Base-by-base conservation (phyloP, 1,140 invertebrate genomes). In the Monomorium pharaonis region DNA sequence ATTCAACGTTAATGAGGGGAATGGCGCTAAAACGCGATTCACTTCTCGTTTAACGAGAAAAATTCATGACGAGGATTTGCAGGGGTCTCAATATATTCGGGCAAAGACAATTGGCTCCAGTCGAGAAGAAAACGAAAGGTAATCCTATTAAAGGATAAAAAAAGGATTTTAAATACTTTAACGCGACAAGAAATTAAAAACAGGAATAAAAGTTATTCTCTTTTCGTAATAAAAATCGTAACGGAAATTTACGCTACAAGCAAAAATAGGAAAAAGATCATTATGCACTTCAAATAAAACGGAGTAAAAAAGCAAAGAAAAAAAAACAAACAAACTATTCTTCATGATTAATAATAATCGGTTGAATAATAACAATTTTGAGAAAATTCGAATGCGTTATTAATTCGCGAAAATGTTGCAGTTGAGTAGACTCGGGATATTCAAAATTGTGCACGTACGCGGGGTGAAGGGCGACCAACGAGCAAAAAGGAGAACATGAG, bases 51-150 rank as follows among this genome's bases (percentile, higher is more conserved):
- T 37, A 84, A 83, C 30, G 78, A 69, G 77, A 88, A 87, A 88
- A 88, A 88, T 88, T 70, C 85, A 56, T 14, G 77, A 72, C 1
- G 77, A 63, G 54, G 2, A 37, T 81, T 84, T 81, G 37, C 72
- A 62, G 54, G 49, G 54, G 49, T 47, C 84, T 81, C 72, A 58
- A 85, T 77, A 54, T 65, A 70, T 54, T 75, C 44, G 42, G 33
- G 14, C 42, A 60, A 81, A 47, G 58, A 78, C 74, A 85, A 87
- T 88, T 69, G 49, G 18, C 62, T 76, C 51, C 69, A 44, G 44
- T 24, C 27, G 58, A 44, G 42, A 44, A 49, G 2, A 70, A 87
- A 76, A 69, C 18, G 30, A 42, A 9, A 3, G 7, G 9, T 54
- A 51, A 67, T 42, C 44, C 67, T 42, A 47, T 60, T 76, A 60